Evolutionary conservation across 2,888 invertebrate species (phyloP).

Genomic region (Agriotes lineatus): DNA sequence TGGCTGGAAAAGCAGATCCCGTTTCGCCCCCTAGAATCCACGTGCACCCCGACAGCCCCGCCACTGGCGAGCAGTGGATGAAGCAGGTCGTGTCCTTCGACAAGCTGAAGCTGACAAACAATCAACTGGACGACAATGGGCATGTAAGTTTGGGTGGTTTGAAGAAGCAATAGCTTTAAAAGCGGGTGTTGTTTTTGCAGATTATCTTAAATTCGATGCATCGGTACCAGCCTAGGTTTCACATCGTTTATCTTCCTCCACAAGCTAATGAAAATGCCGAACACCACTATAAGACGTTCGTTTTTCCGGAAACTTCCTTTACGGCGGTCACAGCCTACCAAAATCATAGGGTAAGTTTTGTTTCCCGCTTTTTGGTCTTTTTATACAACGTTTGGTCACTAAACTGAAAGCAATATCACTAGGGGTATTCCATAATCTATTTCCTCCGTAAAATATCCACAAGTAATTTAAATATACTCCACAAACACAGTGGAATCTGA

Average conservation of each 20-base stretch:
- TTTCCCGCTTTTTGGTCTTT: too few relatives aligned
- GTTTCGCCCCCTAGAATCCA: slow-evolving; percentile 95
- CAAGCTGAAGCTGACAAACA: slow-evolving; percentile 96
- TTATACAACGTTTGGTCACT: too few relatives aligned
- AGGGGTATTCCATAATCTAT: too few relatives aligned
- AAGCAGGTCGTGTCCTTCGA: slow-evolving; percentile 97
- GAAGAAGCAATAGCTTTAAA: too few relatives aligned
- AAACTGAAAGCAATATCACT: too few relatives aligned
- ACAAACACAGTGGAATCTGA: too few relatives aligned
- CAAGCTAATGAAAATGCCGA: slow-evolving; percentile 74
- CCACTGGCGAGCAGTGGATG: slow-evolving; percentile 95
- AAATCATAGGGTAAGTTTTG: slow-evolving; percentile 94
- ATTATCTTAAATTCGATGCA: slow-evolving; percentile 98
- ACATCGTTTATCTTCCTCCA: slow-evolving; percentile 88
- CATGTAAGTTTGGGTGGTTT: slow-evolving; percentile 91
- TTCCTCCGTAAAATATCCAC: too few relatives aligned
- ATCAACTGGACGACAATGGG: slow-evolving; percentile 96
- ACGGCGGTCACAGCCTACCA: slow-evolving; percentile 98
- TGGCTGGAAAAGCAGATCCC: slow-evolving; percentile 93
- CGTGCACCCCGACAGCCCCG: slow-evolving; percentile 97
- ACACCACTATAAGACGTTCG: slow-evolving; percentile 90
- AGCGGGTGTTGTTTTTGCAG: too few relatives aligned
- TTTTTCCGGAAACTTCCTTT: slow-evolving; percentile 95
- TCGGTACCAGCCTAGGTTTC: slow-evolving; percentile 94
- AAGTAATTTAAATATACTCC: too few relatives aligned